Evolutionary conservation across 2,888 invertebrate genomes (phyloP).

Genomic region (Ophioninae sp.): DNA sequence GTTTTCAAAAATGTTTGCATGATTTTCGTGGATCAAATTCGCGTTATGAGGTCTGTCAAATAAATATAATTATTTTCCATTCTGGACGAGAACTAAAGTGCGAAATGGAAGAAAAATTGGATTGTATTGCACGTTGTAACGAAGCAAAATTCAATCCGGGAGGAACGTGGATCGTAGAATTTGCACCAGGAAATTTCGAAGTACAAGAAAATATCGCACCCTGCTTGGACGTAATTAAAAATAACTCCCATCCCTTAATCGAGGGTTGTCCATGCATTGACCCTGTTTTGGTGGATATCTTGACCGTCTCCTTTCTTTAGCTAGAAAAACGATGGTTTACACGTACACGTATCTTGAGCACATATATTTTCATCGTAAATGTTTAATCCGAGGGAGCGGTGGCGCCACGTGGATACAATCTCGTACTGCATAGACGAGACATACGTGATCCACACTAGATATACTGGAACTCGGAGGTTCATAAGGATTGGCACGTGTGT

Average conservation of each 20-base stretch:
- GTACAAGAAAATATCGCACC: neutral
- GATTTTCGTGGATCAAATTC: too few relatives aligned
- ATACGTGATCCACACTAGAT: conserved; percentile 31
- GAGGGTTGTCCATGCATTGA: neutral
- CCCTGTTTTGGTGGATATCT: neutral
- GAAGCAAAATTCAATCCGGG: too few relatives aligned
- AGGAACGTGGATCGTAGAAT: too few relatives aligned
- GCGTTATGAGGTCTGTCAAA: too few relatives aligned
- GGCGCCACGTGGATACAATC: conserved; percentile 28
- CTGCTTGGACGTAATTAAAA: neutral
- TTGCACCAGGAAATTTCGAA: neutral
- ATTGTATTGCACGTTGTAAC: too few relatives aligned
- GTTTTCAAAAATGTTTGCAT: too few relatives aligned
- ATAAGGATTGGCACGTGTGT: conserved; percentile 26
- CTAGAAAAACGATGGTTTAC: neutral
- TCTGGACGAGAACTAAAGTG: too few relatives aligned
- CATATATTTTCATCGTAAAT: conserved; percentile 34
- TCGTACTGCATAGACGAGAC: conserved; percentile 22
- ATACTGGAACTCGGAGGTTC: conserved; percentile 19
- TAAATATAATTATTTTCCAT: too few relatives aligned
- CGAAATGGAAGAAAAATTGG: too few relatives aligned
- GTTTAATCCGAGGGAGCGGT: conserved; percentile 39
- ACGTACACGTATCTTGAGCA: neutral
- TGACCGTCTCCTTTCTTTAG: neutral
- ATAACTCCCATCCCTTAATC: neutral